These are phyloP conservation scores for Nycteola revayana DNA, from an alignment of 2,888 invertebrate species.

Conservation along the genomic window DNA sequence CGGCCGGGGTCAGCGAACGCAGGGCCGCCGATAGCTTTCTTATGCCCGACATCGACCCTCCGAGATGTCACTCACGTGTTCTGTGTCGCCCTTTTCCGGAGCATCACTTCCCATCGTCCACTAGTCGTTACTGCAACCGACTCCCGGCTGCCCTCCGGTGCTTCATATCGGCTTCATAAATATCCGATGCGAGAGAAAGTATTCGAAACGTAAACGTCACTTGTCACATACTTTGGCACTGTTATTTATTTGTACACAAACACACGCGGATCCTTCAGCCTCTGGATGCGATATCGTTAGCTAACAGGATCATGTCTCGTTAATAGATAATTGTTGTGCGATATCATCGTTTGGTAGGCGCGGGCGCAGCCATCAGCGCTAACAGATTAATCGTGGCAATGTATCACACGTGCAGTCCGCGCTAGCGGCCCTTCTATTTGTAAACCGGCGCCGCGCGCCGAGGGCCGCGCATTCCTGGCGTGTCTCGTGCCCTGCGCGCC, in stretches of 20 bases:
- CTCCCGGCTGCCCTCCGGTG: constrained; percentile 12
- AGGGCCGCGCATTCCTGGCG: constrained; percentile 76
- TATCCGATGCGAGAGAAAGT: constrained; percentile 6
- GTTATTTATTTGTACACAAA: constrained; percentile 20
- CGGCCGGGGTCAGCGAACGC: constrained; percentile 76
- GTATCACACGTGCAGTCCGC: constrained; percentile 76
- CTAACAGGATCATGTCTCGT: constrained; percentile 28
- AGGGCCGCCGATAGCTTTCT: constrained; percentile 68
- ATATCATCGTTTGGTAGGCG: constrained; percentile 45
- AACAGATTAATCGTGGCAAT: constrained; percentile 74
- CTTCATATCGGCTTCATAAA: constrained; percentile 5
- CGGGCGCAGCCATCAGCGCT: constrained; percentile 62
- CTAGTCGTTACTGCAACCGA: constrained; percentile 2
- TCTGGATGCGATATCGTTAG: constrained; percentile 15
- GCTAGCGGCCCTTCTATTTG: constrained; percentile 79
- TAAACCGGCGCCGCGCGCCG: constrained; percentile 80
- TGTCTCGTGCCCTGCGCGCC: constrained; percentile 67
- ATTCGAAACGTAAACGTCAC: constrained; percentile 1
- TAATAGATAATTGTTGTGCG: constrained; percentile 42
- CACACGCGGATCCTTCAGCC: constrained; percentile 26
- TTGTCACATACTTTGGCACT: constrained; percentile 13
- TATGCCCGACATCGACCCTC: constrained; percentile 68
- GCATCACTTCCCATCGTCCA: constrained; percentile 27
- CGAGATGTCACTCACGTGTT: constrained; percentile 65
- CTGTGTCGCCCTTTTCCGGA: constrained; percentile 40